phyloP scores from a whole-genome alignment of 37 sponge, comb jelly and placozoan species.

The Tethya wilhelma region DNA sequence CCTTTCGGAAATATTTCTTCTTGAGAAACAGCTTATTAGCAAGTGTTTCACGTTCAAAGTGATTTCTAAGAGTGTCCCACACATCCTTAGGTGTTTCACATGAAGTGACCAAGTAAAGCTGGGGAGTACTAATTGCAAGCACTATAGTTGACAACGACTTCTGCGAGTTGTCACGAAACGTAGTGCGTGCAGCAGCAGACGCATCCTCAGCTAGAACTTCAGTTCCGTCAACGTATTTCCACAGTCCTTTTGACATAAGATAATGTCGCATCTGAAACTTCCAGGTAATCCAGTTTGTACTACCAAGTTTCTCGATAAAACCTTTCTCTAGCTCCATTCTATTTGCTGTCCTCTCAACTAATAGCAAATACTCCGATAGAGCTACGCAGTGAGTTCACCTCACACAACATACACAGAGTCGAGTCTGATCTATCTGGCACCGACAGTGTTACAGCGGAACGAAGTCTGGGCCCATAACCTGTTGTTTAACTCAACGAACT shows the following conservation, averaged over 20 bases:
- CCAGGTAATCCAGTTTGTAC: slow-evolving; percentile 60
- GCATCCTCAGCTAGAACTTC: slow-evolving; percentile 39
- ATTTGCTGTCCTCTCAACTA: too few relatives aligned
- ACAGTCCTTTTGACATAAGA: slow-evolving; percentile 49
- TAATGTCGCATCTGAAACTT: slow-evolving; percentile 60
- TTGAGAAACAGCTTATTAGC: slow-evolving; percentile 61
- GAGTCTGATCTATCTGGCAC: too few relatives aligned
- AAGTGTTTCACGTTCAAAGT: slow-evolving; percentile 55
- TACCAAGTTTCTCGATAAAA: slow-evolving; percentile 37
- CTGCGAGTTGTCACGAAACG: slow-evolving; percentile 29
- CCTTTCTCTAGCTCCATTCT: too few relatives aligned
- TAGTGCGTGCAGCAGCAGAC: slow-evolving; percentile 6
- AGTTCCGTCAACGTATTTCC: slow-evolving; percentile 42
- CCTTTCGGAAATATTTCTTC: slow-evolving; percentile 53
- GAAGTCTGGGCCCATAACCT: too few relatives aligned
- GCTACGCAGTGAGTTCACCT: too few relatives aligned
- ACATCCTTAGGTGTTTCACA: slow-evolving; percentile 26
- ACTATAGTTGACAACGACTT: slow-evolving; percentile 48
- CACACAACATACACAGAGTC: too few relatives aligned
- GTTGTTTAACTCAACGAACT: too few relatives aligned
- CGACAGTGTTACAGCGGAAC: too few relatives aligned
- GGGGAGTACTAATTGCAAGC: slow-evolving; percentile 40
- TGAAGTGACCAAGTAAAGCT: slow-evolving; percentile 57
- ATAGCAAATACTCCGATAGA: too few relatives aligned
- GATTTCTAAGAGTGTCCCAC: slow-evolving; percentile 28